phyloP scores from a whole-genome alignment of 2,113 vertebrate species.

The Bubo blakistoni region DNA sequence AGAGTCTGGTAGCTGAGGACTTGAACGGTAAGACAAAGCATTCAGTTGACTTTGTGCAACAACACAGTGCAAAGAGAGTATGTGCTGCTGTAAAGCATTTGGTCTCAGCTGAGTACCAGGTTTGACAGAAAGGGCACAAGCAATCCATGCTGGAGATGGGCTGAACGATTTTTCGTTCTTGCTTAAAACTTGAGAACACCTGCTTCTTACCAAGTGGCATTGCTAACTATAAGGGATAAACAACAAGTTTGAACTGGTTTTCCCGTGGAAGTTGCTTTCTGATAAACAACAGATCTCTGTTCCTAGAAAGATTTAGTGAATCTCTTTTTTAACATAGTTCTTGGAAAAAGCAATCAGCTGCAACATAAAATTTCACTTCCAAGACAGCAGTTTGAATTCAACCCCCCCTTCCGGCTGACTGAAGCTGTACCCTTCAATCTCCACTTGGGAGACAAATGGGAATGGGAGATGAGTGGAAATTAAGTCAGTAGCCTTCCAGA shows the following conservation, averaged over 20 bases:
- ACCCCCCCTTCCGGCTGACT: neutral
- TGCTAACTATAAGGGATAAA: neutral
- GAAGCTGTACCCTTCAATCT: neutral
- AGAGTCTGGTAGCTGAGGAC: slow-evolving; percentile 88
- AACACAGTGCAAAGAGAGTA: neutral
- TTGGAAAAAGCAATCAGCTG: neutral
- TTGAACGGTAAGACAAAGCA: slow-evolving; percentile 39
- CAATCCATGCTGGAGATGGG: neutral
- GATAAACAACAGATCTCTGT: neutral
- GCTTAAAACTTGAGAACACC: neutral
- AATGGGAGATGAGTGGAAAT: neutral
- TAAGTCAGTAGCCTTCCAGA: neutral
- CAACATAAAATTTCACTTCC: neutral
- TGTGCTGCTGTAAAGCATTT: neutral
- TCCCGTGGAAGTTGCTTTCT: neutral
- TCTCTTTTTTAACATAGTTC: neutral
- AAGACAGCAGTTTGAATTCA: neutral
- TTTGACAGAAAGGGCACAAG: neutral
- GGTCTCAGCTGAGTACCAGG: neutral
- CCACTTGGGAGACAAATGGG: neutral
- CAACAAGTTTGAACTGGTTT: neutral
- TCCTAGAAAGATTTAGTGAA: neutral
- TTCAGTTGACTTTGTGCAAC: neutral
- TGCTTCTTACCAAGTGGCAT: neutral
- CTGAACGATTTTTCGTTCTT: neutral